Evolutionary conservation across 2,888 invertebrate genomes (phyloP).

Genomic region (Amphipyra tragopoginis): DNA sequence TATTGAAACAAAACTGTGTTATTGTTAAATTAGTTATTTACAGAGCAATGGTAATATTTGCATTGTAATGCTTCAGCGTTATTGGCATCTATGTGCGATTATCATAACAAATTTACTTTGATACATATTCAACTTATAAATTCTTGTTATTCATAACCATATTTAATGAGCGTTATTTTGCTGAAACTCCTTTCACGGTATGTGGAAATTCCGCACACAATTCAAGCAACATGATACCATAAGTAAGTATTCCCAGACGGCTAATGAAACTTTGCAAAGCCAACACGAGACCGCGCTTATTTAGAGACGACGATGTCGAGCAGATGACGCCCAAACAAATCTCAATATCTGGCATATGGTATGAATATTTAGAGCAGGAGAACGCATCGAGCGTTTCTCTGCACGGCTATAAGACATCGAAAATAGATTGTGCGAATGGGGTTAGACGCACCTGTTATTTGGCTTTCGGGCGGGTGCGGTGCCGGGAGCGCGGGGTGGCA

Average conservation of each 20-base stretch:
- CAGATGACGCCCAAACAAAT: conserved; percentile 89
- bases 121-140: conserved; percentile 11
- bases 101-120: neutral
- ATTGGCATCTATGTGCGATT: neutral
- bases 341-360: conserved; percentile 88
- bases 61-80: neutral
- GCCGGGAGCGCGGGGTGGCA: conserved; percentile 76
- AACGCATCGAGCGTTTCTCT: conserved; percentile 85
- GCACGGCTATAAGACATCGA: conserved; percentile 88
- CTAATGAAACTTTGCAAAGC: conserved; percentile 86
- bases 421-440: conserved; percentile 90
- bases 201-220: conserved; percentile 72
- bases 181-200: conserved; percentile 53
- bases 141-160: conserved; percentile 23
- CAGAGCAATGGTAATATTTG: neutral
- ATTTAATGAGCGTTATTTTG: conserved; percentile 43
- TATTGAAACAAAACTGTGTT: conserved; percentile 12
- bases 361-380: conserved; percentile 88
- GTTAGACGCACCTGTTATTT: conserved; percentile 90
- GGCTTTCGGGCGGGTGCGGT: conserved; percentile 82
- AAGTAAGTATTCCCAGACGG: conserved; percentile 82
- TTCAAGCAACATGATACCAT: conserved; percentile 81
- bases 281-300: conserved; percentile 82
- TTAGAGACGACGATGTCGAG: conserved; percentile 83
- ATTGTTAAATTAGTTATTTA: neutral